Evolutionary conservation across 2,797 vertebrate species (phyloP).

Genomic region (Sitta carolinensis): DNA sequence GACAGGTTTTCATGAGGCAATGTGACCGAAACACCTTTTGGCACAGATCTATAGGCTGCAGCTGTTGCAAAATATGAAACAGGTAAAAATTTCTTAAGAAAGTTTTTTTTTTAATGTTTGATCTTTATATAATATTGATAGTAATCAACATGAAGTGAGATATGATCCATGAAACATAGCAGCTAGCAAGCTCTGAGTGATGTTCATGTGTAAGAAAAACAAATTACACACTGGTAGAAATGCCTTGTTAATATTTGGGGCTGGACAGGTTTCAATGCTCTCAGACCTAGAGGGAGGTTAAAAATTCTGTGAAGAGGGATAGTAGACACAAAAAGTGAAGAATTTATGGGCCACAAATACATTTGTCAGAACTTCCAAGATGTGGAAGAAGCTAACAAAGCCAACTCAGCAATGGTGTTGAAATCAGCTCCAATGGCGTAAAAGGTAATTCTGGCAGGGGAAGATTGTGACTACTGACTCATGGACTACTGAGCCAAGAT

Average conservation of each 20-base stretch:
- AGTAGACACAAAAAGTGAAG: background rate
- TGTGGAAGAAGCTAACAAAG: background rate
- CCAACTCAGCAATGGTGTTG: background rate
- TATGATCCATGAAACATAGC: background rate
- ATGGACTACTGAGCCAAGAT: rapidly evolving
- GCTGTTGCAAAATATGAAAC: background rate
- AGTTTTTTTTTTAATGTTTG: background rate
- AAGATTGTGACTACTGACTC: background rate
- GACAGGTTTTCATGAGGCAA: background rate
- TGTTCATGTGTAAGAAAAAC: background rate
- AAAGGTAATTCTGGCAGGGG: background rate
- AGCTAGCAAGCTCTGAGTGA: background rate
- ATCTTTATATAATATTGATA: background rate
- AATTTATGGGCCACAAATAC: background rate
- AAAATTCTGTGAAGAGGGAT: background rate
- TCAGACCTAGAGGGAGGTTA: background rate
- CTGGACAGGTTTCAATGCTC: background rate
- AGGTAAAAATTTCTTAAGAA: background rate
- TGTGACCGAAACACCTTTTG: background rate
- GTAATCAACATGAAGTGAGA: background rate
- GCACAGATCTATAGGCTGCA: background rate
- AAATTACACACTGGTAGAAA: background rate
- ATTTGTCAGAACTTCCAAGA: background rate
- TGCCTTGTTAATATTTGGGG: too few species aligned
- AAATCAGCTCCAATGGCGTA: background rate